Base-by-base conservation (phyloP, 2,888 invertebrate genomes). In the Microchrysa polita region DNA sequence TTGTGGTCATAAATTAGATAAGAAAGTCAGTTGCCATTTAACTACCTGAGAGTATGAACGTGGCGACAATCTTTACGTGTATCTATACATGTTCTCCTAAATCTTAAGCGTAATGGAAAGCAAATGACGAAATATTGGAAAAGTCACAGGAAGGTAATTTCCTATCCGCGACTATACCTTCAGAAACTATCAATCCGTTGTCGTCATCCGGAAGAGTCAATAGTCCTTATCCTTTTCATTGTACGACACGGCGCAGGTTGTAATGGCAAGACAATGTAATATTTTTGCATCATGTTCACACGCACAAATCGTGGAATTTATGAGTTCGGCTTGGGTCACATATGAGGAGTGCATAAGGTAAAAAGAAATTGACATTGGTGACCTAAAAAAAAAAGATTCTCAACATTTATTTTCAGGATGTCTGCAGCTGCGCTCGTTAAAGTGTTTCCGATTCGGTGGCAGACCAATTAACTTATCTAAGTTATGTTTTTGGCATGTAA, bases 391-490 rank as follows among this genome's bases (percentile, higher is more conserved):
- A n/a, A n/a, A 34, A 5, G 2, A 5, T 34, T 5, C 27, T 34
- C 27, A 34, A 34, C 27, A 34, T 34, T 34, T 48, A 48, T 2
- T 48, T 48, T 12, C 48, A 48, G 48, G 48, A 48, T 48, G 48
- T 48, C 48, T 48, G 48, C 48, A 48, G 48, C 48, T 48, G 48
- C 48, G 48, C 12, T 48, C 48, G 12, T 48, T n/a, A 48, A 48
- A n/a, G 16, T 48, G 16, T 48, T 48, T n/a, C 48, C 14, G 48
- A 12, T n/a, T 7, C 4, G 2, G 14, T 4, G 10, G 16, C 48
- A 48, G 48, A 48, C 48, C 2, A 48, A 48, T 48, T 48, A 48
- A 48, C 48, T 48, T 48, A 48, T 48, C 48, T 48, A 48, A 48
- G 48, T 48, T 48, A 48, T 48, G 48, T 48, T 2, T 48, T n/a